These are phyloP conservation scores for Dryobates pubescens DNA, from an alignment of 2,797 vertebrate genomes.

Conservation along the genomic window DNA sequence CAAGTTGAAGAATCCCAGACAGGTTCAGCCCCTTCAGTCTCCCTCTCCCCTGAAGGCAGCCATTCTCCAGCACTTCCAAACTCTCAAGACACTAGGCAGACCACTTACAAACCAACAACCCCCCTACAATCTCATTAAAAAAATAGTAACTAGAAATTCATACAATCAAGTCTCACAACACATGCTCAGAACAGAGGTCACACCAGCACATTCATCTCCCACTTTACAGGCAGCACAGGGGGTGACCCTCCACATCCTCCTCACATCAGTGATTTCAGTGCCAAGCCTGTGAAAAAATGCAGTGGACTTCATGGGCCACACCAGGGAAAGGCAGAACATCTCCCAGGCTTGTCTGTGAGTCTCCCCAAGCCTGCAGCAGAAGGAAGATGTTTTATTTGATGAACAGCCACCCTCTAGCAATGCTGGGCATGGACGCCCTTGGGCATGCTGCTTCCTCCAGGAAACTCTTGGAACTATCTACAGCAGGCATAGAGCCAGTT, in stretches of 20 bases:
- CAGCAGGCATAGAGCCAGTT: background rate
- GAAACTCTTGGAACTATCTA: background rate
- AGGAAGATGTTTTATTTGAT: background rate
- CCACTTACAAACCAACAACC: background rate
- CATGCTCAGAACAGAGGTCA: rapidly evolving
- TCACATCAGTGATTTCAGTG: background rate
- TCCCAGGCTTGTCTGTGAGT: background rate
- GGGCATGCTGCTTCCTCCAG: background rate
- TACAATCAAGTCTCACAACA: background rate
- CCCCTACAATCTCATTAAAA: background rate
- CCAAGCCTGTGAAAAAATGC: background rate
- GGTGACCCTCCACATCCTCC: background rate
- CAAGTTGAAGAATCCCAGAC: background rate
- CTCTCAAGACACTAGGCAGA: background rate
- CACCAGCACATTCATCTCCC: background rate
- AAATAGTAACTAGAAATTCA: rapidly evolving
- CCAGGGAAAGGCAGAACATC: background rate
- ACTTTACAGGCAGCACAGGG: background rate
- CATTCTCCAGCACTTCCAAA: background rate
- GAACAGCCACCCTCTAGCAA: background rate
- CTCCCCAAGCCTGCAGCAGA: background rate
- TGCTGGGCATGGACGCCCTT: background rate
- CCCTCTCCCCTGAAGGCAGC: background rate
- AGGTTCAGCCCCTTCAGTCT: background rate
- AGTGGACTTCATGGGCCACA: background rate